Evolutionary conservation across 1,140 invertebrate species (phyloP).

Genomic region (Macrobrachium rosenbergii): DNA sequence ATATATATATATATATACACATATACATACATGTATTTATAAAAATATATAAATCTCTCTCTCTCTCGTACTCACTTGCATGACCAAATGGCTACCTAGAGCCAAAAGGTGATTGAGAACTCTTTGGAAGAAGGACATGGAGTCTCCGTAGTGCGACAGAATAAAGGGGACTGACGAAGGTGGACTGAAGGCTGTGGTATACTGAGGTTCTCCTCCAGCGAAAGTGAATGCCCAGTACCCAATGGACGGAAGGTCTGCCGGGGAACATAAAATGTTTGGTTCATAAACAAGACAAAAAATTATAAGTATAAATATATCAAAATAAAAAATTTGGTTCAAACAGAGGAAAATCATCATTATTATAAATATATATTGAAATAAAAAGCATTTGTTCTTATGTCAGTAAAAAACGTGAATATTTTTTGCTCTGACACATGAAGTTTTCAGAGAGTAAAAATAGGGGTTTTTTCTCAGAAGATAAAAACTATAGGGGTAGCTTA

Average conservation of each 20-base stretch:
- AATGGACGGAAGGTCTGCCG: constrained; percentile 35
- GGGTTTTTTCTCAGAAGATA: too few species aligned
- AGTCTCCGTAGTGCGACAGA: constrained; percentile 65
- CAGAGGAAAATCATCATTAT: too few species aligned
- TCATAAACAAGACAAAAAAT: too few species aligned
- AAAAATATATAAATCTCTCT: not conserved
- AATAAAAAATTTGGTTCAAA: too few species aligned
- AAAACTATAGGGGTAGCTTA: too few species aligned
- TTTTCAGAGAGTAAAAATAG: too few species aligned
- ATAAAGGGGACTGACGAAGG: constrained; percentile 66
- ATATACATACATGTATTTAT: constrained; percentile 11
- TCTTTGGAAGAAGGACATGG: constrained; percentile 67
- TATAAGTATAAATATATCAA: too few species aligned
- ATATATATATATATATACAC: constrained; percentile 17
- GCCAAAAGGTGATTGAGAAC: constrained; percentile 65
- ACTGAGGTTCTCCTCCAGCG: constrained; percentile 60
- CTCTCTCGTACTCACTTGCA: constrained; percentile 49
- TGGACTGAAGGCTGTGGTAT: constrained; percentile 67
- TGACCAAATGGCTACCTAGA: constrained; percentile 64
- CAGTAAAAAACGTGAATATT: too few species aligned
- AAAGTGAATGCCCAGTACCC: constrained; percentile 56
- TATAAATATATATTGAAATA: too few species aligned
- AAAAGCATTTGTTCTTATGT: too few species aligned
- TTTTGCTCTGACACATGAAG: too few species aligned
- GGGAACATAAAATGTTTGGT: too few species aligned